These are phyloP conservation scores for Equus przewalskii DNA, from an alignment of 2,113 vertebrate genomes.

Conservation along the genomic window DNA sequence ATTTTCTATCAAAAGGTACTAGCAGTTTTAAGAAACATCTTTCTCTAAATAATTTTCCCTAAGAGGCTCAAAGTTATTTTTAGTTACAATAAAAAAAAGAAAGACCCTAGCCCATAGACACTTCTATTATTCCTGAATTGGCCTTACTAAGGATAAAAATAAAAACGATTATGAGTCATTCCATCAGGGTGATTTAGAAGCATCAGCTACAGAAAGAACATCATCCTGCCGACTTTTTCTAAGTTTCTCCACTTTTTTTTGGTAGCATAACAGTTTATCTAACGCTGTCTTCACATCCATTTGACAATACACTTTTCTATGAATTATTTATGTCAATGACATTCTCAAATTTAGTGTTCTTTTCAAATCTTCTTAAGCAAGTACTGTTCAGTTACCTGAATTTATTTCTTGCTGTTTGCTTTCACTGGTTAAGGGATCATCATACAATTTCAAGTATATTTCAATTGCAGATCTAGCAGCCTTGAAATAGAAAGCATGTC, in stretches of 20 bases:
- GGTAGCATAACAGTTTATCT: neutral
- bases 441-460: slow-evolving; percentile 91
- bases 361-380: slow-evolving; percentile 23
- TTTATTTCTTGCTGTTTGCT: slow-evolving; percentile 91
- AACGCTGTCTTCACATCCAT: neutral
- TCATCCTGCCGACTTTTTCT: neutral
- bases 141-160: neutral
- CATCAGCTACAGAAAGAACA: neutral
- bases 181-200: neutral
- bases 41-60: neutral
- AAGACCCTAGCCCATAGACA: neutral
- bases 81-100: slow-evolving; percentile 12
- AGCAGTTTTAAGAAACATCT: neutral
- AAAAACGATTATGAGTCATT: neutral
- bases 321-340: neutral
- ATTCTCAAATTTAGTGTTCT: slow-evolving; percentile 53
- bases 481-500: slow-evolving; percentile 91
- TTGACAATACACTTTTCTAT: neutral
- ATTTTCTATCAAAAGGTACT: slow-evolving; percentile 1
- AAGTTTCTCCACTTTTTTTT: neutral
- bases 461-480: slow-evolving; percentile 90
- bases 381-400: slow-evolving; percentile 87
- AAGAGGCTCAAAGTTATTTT: slow-evolving; percentile 24
- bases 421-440: slow-evolving; percentile 90
- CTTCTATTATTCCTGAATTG: slow-evolving; percentile 26